Evolutionary conservation across 1,140 invertebrate genomes (phyloP).

Genomic region (Leptopilina clavipes): DNA sequence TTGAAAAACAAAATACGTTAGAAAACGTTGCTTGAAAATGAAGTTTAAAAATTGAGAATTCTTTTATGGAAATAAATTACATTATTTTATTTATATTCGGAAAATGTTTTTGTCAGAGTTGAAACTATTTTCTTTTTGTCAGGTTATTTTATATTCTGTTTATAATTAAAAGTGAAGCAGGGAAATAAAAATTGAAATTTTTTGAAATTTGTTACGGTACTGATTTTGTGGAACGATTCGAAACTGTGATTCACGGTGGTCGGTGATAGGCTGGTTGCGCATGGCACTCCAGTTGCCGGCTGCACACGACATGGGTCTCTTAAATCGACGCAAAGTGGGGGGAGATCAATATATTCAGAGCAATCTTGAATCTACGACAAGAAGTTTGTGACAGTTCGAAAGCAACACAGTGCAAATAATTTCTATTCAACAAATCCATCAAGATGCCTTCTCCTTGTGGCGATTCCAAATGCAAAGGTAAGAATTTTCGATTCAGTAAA

Average conservation of each 20-base stretch:
- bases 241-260: neutral
- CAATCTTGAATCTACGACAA: neutral
- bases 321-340: neutral
- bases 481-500: neutral
- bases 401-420: neutral
- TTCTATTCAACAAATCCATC: neutral
- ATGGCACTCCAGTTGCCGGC: conserved; percentile 20
- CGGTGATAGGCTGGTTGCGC: conserved; percentile 15
- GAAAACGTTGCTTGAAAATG: too few species aligned
- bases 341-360: conserved; percentile 27
- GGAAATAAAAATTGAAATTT: conserved; percentile 2
- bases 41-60: too few species aligned
- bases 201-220: conserved; percentile 16
- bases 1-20: too few species aligned
- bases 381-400: neutral
- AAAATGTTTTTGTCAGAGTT: too few species aligned
- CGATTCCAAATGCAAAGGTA: conserved; percentile 25
- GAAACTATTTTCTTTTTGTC: too few species aligned
- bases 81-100: too few species aligned
- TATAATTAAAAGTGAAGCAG: neutral
- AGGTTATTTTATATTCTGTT: neutral
- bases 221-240: conserved; percentile 11
- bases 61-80: too few species aligned
- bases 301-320: conserved; percentile 18
- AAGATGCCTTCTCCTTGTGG: conserved; percentile 28